A percentile compares a stretch with the other conserved stretches of the same genome.
Conservation (phyloP, 1,140 invertebrate genomes). For the Pogonus chalceus region DNA sequence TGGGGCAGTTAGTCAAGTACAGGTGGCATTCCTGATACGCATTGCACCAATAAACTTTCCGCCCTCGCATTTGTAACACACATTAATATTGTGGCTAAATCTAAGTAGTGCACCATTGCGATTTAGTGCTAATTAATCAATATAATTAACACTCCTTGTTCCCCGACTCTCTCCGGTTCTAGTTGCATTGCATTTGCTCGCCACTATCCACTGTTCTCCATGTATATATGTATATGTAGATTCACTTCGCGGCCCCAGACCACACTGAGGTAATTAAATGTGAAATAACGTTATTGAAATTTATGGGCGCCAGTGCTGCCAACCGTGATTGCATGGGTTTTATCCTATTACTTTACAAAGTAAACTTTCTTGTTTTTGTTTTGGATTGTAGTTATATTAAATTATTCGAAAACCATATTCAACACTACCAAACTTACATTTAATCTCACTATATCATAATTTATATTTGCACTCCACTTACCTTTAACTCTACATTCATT, state of each 20-base stretch:
- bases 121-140: slow-evolving; percentile 2
- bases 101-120: not conserved
- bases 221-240: not conserved
- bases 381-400: too few relatives aligned
- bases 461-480: too few relatives aligned
- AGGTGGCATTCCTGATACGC: not conserved
- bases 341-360: too few relatives aligned
- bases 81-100: not conserved
- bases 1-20: not conserved
- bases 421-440: too few relatives aligned
- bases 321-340: too few relatives aligned
- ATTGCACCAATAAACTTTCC: slow-evolving; percentile 2
- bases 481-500: too few relatives aligned
- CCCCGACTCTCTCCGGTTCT: too few relatives aligned
- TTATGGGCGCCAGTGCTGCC: not conserved
- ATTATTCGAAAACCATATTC: too few relatives aligned
- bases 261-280: not conserved
- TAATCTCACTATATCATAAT: too few relatives aligned
- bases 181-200: too few relatives aligned
- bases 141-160: not conserved
- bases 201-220: too few relatives aligned
- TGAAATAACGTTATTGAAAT: slow-evolving; percentile 2
- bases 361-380: too few relatives aligned
- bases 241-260: not conserved
- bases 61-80: not conserved